Evolutionary conservation across 2,797 vertebrate genomes (phyloP).

Genomic region (Tragelaphus eurycerus): DNA sequence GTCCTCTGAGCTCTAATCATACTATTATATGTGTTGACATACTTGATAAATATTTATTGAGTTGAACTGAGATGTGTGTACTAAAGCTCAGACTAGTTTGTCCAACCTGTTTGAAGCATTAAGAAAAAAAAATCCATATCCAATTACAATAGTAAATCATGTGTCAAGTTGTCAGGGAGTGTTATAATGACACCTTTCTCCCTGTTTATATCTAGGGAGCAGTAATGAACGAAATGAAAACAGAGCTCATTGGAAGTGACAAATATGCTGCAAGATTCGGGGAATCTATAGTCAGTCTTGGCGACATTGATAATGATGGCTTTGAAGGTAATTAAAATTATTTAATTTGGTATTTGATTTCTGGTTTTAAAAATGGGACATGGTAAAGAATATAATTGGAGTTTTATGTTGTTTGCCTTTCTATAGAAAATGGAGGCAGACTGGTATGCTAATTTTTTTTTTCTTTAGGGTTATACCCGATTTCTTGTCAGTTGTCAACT

Average conservation of each 20-base stretch:
- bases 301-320: slow-evolving; percentile 96
- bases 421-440: background rate
- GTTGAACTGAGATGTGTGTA: slow-evolving; percentile 55
- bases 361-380: background rate
- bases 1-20: slow-evolving; percentile 57
- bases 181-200: slow-evolving; percentile 45
- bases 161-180: slow-evolving; percentile 43
- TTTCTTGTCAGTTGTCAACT: background rate
- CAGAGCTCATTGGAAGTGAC: slow-evolving; percentile 88
- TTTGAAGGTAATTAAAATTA: slow-evolving; percentile 88
- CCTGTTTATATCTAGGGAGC: slow-evolving; percentile 80
- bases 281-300: slow-evolving; percentile 91
- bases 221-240: slow-evolving; percentile 87
- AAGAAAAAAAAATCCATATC: slow-evolving; percentile 70
- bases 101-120: slow-evolving; percentile 52
- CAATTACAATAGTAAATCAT: slow-evolving; percentile 64
- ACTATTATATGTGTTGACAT: slow-evolving; percentile 52
- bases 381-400: background rate
- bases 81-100: slow-evolving; percentile 57
- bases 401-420: background rate
- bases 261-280: slow-evolving; percentile 94
- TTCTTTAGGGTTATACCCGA: background rate
- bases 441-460: background rate
- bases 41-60: slow-evolving; percentile 73
- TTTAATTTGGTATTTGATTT: slow-evolving; percentile 1